phyloP scores from a whole-genome alignment of 1,140 invertebrate genomes.

The Venturia canescens region DNA sequence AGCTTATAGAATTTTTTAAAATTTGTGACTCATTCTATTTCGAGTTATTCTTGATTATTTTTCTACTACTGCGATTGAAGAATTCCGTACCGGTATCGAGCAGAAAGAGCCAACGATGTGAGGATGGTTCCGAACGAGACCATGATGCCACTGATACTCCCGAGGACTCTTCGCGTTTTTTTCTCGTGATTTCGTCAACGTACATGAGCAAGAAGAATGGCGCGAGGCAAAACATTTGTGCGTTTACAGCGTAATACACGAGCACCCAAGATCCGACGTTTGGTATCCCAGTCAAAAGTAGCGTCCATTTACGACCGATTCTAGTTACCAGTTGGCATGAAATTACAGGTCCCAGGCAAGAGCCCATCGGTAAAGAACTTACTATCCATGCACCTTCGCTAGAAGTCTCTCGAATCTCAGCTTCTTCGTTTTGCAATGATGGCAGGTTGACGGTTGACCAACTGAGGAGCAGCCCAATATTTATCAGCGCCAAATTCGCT shows the following conservation, averaged over 20 bases:
- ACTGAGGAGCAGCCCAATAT: background rate
- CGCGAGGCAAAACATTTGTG: slow-evolving; percentile 74
- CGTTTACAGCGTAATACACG: slow-evolving; percentile 75
- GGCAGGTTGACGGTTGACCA: background rate
- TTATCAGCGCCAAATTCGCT: background rate
- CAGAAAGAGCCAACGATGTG: too few relatives aligned
- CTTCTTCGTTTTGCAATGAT: background rate
- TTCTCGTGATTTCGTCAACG: slow-evolving; percentile 80
- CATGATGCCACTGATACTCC: slow-evolving; percentile 47
- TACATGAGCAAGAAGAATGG: slow-evolving; percentile 79
- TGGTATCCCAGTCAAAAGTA: slow-evolving; percentile 78
- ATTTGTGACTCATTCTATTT: too few relatives aligned
- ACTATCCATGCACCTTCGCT: slow-evolving; percentile 8
- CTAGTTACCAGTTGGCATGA: slow-evolving; percentile 68
- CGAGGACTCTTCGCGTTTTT: slow-evolving; percentile 80
- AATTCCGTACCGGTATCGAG: too few relatives aligned
- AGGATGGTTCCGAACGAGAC: too few relatives aligned
- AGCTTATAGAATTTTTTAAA: too few relatives aligned
- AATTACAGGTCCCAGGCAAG: slow-evolving; percentile 63
- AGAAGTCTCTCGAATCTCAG: background rate
- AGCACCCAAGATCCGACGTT: slow-evolving; percentile 80
- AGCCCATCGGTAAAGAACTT: slow-evolving; percentile 53
- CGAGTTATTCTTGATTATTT: too few relatives aligned
- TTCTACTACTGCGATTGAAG: too few relatives aligned
- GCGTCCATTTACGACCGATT: slow-evolving; percentile 81